These are phyloP conservation scores for Heliocidaris erythrogramma DNA, from an alignment of 35 echinoderm and acorn worm genomes.

Conservation along the genomic window DNA sequence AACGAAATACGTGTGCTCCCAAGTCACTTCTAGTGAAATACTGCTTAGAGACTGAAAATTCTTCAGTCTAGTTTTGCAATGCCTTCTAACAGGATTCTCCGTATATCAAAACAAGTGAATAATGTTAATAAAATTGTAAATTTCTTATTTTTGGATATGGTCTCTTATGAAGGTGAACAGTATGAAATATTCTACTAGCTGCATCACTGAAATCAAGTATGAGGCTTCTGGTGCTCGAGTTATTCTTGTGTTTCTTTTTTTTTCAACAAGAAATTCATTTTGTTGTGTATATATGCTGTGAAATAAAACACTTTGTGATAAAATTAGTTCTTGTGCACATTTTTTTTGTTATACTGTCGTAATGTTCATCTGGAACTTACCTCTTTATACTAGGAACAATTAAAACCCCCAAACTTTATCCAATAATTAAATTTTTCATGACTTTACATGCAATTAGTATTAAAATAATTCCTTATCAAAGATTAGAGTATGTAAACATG, in stretches of 20 bases:
- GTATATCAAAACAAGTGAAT: neutral
- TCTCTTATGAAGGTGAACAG: neutral
- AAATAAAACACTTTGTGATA: neutral
- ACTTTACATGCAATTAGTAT: too few relatives aligned
- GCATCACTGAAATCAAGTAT: neutral
- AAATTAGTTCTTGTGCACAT: neutral
- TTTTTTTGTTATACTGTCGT: too few relatives aligned
- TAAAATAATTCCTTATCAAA: too few relatives aligned
- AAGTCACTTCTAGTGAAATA: neutral
- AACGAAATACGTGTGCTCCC: neutral
- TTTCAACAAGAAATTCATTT: too few relatives aligned
- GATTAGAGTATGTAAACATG: neutral
- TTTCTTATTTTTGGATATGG: neutral
- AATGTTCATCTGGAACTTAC: too few relatives aligned
- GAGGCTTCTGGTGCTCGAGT: neutral
- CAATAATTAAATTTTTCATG: too few relatives aligned
- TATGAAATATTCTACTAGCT: neutral
- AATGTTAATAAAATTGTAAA: neutral
- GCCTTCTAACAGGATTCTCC: too few relatives aligned
- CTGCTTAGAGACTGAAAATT: neutral
- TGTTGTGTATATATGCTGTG: neutral
- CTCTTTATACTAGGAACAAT: too few relatives aligned
- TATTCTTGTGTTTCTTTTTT: neutral
- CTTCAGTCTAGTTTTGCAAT: too few relatives aligned
- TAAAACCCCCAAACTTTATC: too few relatives aligned